A percentile compares a stretch with the other conserved stretches of the same genome.
Conservation (phyloP, 2,113 vertebrate species). For the Xenus cinereus region DNA sequence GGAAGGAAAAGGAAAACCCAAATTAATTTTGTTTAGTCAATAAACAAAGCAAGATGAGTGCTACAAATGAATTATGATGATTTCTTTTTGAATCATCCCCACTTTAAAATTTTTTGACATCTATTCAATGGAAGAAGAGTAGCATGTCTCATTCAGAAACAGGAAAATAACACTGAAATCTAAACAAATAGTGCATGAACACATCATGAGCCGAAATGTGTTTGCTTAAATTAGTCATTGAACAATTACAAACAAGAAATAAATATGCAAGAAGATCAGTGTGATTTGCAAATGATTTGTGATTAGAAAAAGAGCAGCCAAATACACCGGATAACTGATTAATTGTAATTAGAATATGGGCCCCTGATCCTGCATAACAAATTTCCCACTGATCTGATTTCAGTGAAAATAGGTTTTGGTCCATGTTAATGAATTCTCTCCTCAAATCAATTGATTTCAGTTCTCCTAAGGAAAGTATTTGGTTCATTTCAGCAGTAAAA, state of each 20-base stretch:
- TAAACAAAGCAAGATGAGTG: neutral
- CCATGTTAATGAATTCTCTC: neutral
- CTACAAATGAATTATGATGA: neutral
- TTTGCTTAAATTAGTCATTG: neutral
- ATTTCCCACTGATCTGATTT: neutral
- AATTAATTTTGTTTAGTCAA: neutral
- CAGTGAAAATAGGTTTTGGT: neutral
- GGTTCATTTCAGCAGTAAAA: neutral
- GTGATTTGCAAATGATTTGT: slow-evolving; percentile 3
- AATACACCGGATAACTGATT: neutral
- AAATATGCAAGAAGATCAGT: slow-evolving; percentile 16
- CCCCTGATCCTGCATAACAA: neutral
- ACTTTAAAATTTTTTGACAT: neutral
- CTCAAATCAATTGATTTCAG: neutral
- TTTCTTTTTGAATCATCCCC: neutral
- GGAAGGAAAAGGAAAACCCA: neutral
- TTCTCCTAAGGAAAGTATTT: neutral
- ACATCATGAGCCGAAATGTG: neutral
- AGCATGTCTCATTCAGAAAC: neutral
- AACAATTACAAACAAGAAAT: neutral
- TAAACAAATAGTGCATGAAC: neutral
- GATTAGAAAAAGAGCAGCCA: neutral
- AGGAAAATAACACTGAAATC: neutral
- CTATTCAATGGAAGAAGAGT: neutral
- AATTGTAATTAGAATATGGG: neutral